phyloP scores from a whole-genome alignment of 2,888 invertebrate genomes.

The Archips xylosteana region DNA sequence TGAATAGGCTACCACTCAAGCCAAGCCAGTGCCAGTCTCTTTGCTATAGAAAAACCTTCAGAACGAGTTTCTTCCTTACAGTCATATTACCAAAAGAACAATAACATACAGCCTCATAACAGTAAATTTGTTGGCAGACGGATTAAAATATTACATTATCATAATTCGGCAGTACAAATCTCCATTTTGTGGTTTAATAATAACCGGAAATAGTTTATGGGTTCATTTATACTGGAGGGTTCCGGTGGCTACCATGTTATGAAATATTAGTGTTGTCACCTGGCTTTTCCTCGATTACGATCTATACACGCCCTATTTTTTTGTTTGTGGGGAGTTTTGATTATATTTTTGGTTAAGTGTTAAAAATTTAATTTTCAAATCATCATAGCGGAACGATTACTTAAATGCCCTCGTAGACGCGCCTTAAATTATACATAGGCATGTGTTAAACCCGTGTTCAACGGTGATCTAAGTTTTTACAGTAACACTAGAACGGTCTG shows the following conservation, averaged over 20 bases:
- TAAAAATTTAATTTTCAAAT: too few relatives aligned
- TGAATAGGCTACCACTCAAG: too few relatives aligned
- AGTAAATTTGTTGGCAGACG: conserved; percentile 30
- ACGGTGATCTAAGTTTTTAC: too few relatives aligned
- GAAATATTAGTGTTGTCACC: conserved; percentile 37
- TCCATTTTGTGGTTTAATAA: conserved; percentile 36
- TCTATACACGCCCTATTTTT: conserved; percentile 16
- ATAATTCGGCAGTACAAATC: conserved; percentile 38
- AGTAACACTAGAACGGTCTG: too few relatives aligned
- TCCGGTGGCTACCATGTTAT: conserved; percentile 20
- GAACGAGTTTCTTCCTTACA: too few relatives aligned
- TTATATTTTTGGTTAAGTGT: neutral
- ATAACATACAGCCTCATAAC: conserved; percentile 7
- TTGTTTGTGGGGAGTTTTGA: conserved; percentile 3
- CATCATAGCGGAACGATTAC: too few relatives aligned
- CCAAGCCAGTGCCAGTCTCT: too few relatives aligned
- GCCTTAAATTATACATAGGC: too few relatives aligned
- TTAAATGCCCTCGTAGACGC: too few relatives aligned
- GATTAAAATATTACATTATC: conserved; percentile 45
- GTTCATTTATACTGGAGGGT: conserved; percentile 34
- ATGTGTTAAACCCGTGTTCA: too few relatives aligned
- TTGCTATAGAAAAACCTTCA: too few relatives aligned
- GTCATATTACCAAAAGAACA: neutral
- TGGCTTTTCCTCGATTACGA: conserved; percentile 31
- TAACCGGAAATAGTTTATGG: conserved; percentile 38